A percentile compares a stretch with the other conserved stretches of the same genome.
Evolutionary conservation across 2,797 vertebrate genomes (phyloP).

Genomic region (Dipus sagitta): DNA sequence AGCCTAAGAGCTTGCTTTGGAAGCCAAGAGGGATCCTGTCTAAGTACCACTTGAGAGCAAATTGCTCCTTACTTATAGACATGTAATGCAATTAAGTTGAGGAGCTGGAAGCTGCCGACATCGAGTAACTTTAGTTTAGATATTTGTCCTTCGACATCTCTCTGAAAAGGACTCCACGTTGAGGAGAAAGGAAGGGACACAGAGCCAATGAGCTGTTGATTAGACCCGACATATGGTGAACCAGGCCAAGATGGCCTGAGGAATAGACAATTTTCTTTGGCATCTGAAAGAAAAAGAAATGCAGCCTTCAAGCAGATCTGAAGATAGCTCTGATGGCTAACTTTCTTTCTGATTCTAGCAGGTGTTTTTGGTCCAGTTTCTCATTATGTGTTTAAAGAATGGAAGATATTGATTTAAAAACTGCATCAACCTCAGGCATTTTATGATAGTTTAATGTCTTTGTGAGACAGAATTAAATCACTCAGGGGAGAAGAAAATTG

Average conservation of each 20-base stretch:
- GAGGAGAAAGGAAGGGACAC: slow-evolving; percentile 63
- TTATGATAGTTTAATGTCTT: not conserved
- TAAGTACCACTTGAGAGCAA: slow-evolving; percentile 87
- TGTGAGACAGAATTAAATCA: slow-evolving; percentile 6
- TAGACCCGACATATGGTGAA: slow-evolving; percentile 62
- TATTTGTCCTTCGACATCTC: slow-evolving; percentile 79
- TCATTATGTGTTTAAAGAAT: not conserved
- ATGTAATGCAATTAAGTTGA: slow-evolving; percentile 87
- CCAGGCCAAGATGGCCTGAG: not conserved
- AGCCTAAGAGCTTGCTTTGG: slow-evolving; percentile 77
- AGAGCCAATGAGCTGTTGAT: slow-evolving; percentile 60
- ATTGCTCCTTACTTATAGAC: slow-evolving; percentile 87
- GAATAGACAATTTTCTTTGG: slow-evolving; percentile 38
- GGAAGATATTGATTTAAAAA: slow-evolving; percentile 45
- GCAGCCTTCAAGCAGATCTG: not conserved
- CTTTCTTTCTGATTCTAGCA: slow-evolving; percentile 45
- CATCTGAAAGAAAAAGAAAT: slow-evolving; percentile 35
- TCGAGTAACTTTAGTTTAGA: slow-evolving; percentile 82
- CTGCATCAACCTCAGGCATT: not conserved
- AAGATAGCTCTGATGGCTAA: not conserved
- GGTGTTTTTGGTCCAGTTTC: not conserved
- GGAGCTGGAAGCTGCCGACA: slow-evolving; percentile 81
- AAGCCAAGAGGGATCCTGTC: slow-evolving; percentile 80
- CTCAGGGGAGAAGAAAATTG: slow-evolving; percentile 20
- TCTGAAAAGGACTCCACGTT: slow-evolving; percentile 34